Evolutionary conservation across 1,140 invertebrate species (phyloP).

Genomic region (Brachionus sp.): DNA sequence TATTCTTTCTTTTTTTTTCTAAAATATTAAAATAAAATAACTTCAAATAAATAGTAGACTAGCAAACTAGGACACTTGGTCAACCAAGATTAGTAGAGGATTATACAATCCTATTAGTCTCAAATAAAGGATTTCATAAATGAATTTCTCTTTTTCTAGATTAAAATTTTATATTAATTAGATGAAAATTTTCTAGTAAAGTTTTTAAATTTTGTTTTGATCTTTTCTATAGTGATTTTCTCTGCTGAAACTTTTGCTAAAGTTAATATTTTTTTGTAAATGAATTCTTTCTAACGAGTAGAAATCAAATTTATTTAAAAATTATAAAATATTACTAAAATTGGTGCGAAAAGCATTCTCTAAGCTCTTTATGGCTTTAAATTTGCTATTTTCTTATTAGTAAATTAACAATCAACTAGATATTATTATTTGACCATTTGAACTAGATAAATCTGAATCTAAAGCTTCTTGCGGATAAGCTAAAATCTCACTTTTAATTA

Average conservation of each 20-base stretch:
- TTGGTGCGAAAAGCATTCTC: neutral
- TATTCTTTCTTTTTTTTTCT: conserved; percentile 1
- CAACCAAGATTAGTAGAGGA: neutral
- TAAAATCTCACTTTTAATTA: neutral
- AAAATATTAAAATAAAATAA: neutral
- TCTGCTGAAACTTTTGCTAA: conserved; percentile 23
- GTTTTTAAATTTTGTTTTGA: conserved; percentile 20
- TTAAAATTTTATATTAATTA: neutral
- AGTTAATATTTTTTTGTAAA: conserved; percentile 18
- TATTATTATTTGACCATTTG: neutral
- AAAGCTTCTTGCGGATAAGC: neutral
- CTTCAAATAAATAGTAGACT: neutral
- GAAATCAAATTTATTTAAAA: neutral
- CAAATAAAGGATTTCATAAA: neutral
- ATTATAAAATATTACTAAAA: conserved; percentile 2
- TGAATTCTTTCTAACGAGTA: neutral
- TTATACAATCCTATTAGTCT: neutral
- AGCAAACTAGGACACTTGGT: neutral
- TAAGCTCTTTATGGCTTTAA: neutral
- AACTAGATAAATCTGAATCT: neutral
- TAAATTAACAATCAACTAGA: conserved; percentile 10
- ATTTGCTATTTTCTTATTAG: neutral
- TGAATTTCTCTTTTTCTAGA: neutral
- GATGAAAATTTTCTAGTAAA: neutral
- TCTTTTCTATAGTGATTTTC: conserved; percentile 38